Percentiles rank a stretch among this genome's conserved stretches.
phyloP scores from a whole-genome alignment of 2,113 vertebrate genomes.

The Anguilla japonica region DNA sequence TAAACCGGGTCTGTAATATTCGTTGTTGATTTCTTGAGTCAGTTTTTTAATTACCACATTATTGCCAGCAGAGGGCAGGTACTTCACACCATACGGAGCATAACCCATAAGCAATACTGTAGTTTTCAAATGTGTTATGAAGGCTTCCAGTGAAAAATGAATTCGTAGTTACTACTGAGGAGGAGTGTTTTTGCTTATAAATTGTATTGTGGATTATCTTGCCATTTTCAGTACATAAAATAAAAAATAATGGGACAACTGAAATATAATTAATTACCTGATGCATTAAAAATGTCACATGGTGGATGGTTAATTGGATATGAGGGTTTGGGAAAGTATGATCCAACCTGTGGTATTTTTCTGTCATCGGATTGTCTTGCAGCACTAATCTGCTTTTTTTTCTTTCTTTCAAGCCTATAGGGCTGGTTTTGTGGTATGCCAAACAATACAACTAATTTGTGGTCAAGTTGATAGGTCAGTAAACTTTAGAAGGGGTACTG shows the following conservation, averaged over 20 bases:
- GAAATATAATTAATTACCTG: too few species aligned
- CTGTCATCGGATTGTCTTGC: too few species aligned
- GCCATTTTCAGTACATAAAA: not conserved
- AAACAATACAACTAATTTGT: too few species aligned
- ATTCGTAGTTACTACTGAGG: not conserved
- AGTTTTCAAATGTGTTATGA: not conserved
- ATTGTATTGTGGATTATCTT: not conserved
- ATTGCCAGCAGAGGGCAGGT: not conserved
- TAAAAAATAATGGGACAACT: not conserved
- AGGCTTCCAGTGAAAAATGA: not conserved
- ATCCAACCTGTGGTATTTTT: too few species aligned
- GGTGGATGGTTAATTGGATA: too few species aligned
- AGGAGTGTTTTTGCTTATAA: not conserved
- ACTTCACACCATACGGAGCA: not conserved
- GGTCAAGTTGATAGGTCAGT: not conserved
- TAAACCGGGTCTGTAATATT: too few species aligned
- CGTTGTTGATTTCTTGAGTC: not conserved
- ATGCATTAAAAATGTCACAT: too few species aligned
- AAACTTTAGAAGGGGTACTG: not conserved
- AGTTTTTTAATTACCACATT: not conserved
- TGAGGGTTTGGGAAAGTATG: too few species aligned
- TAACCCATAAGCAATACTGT: not conserved
- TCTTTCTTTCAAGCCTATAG: too few species aligned
- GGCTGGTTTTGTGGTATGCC: too few species aligned
- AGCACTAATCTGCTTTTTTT: too few species aligned